phyloP scores from a whole-genome alignment of 2,797 vertebrate species.

The Sebastiscus albofasciatus region DNA sequence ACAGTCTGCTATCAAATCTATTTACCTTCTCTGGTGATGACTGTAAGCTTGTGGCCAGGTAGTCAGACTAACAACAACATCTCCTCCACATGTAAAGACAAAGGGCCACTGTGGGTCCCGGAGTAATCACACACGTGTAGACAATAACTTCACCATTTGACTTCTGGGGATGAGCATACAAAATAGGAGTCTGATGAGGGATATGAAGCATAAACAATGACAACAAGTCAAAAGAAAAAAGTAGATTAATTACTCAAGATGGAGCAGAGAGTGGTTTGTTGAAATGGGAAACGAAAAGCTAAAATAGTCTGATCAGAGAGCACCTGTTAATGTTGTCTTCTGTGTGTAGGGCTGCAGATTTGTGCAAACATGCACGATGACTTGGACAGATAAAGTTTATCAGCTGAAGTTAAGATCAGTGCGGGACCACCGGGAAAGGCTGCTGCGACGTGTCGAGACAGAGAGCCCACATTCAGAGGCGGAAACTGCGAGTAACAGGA shows the following conservation, averaged over 20 bases:
- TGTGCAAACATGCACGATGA: constrained; percentile 55
- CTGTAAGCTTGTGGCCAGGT: neutral
- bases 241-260: neutral
- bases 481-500: constrained; percentile 43
- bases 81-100: constrained; percentile 8
- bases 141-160: constrained; percentile 12
- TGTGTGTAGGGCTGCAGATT: neutral
- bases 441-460: constrained; percentile 69
- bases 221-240: neutral
- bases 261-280: neutral
- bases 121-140: constrained; percentile 30
- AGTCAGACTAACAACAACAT: neutral
- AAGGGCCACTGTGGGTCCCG: constrained; percentile 5
- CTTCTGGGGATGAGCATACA: neutral
- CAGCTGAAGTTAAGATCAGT: constrained; percentile 64
- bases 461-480: constrained; percentile 54
- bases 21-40: neutral
- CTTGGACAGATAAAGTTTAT: constrained; percentile 75
- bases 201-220: neutral
- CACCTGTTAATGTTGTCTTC: too few species aligned
- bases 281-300: neutral
- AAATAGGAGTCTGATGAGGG: neutral
- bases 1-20: neutral
- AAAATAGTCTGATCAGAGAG: neutral
- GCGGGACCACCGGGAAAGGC: constrained; percentile 78